Evolutionary conservation across 2,113 vertebrate genomes (phyloP).

Genomic region (Lagopus leucura): DNA sequence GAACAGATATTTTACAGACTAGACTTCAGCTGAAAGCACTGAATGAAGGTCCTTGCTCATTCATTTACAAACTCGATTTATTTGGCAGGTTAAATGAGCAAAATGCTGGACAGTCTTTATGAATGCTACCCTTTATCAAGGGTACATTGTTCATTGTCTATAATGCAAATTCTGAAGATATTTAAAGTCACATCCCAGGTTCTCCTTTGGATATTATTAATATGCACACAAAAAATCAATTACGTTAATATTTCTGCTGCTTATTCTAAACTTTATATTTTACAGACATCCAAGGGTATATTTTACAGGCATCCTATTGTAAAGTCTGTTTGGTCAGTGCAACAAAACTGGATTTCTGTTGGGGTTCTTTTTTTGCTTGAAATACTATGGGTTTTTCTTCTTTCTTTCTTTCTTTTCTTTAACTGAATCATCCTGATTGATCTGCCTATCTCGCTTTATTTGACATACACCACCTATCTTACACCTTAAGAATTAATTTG

Average conservation of each 20-base stretch:
- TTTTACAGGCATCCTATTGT: neutral
- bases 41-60: neutral
- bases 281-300: neutral
- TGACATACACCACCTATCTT: neutral
- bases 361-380: neutral
- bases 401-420: neutral
- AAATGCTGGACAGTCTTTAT: neutral
- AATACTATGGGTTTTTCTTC: neutral
- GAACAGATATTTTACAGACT: neutral
- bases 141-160: neutral
- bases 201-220: neutral
- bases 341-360: neutral
- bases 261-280: neutral
- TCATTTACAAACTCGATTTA: accelerated
- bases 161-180: neutral
- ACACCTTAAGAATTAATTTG: conserved; percentile 33
- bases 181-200: neutral
- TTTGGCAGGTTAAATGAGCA: neutral
- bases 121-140: neutral
- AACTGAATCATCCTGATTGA: neutral
- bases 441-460: neutral
- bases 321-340: neutral
- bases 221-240: neutral
- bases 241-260: neutral
- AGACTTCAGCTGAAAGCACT: neutral